Percentiles rank a stretch among this genome's conserved stretches.
phyloP scores from a whole-genome alignment of 2,797 vertebrate genomes.

The Muraenolepis orangiensis region DNA sequence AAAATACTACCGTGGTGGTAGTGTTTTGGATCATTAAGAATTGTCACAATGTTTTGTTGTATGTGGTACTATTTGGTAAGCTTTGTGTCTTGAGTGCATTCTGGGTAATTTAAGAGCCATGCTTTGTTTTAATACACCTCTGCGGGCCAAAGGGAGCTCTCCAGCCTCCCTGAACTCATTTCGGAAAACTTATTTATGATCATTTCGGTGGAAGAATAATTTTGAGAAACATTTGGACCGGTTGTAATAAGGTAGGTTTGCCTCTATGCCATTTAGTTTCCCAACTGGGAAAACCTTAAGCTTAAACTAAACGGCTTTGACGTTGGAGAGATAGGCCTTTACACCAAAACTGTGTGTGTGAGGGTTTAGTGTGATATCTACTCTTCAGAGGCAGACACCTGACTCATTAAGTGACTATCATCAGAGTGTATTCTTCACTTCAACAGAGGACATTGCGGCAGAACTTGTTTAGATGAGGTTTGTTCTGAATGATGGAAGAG shows the following conservation, averaged over 20 bases:
- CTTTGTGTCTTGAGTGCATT: neutral
- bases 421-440: neutral
- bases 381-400: constrained; percentile 1
- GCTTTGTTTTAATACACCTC: neutral
- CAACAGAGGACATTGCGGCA: neutral
- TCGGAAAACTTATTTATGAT: neutral
- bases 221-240: neutral
- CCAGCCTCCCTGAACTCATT: neutral
- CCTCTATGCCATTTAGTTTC: neutral
- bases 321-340: too few relatives aligned
- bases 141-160: neutral
- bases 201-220: neutral
- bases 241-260: neutral
- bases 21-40: neutral
- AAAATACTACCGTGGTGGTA: neutral
- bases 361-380: neutral
- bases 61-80: neutral
- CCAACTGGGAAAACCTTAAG: neutral
- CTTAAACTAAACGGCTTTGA: neutral
- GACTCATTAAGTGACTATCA: neutral
- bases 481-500: neutral
- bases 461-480: neutral
- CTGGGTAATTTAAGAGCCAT: neutral
- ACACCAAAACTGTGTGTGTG: neutral
- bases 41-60: too few relatives aligned